A percentile compares a stretch with the other conserved stretches of the same genome.
phyloP scores from a whole-genome alignment of 2,797 vertebrate species.

The Siniperca obscura region DNA sequence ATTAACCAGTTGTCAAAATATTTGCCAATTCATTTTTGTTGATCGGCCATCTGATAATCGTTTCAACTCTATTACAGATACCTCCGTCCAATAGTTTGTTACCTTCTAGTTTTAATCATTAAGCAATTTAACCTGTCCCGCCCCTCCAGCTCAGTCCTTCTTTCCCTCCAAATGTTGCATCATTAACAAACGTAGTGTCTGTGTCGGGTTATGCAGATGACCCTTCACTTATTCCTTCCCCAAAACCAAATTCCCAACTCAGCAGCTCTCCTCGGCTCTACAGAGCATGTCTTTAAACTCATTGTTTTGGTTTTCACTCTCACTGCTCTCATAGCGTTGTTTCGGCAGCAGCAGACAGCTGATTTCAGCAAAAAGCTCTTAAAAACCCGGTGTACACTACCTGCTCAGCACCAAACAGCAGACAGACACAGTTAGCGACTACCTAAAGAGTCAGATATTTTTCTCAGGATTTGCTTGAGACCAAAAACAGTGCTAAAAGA shows the following conservation, averaged over 20 bases:
- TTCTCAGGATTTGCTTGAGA: neutral
- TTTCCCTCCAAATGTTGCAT: constrained; percentile 25
- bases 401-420: neutral
- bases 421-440: neutral
- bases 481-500: neutral
- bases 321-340: neutral
- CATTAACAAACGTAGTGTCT: constrained; percentile 34
- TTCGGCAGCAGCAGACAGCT: neutral
- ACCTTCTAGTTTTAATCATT: neutral
- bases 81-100: neutral
- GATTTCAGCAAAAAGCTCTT: neutral
- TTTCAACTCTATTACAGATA: constrained; percentile 10
- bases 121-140: constrained; percentile 1
- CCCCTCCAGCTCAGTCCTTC: neutral
- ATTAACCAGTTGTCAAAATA: neutral
- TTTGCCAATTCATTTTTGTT: neutral
- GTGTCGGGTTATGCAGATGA: constrained; percentile 28
- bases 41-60: neutral
- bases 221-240: constrained; percentile 5
- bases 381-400: neutral
- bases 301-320: constrained; percentile 23
- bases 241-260: neutral
- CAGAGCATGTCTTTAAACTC: constrained; percentile 13
- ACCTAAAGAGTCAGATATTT: neutral
- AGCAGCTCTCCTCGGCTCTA: constrained; percentile 18